Conservation (phyloP, 2,113 vertebrate genomes). For the Trogon melanurus region DNA sequence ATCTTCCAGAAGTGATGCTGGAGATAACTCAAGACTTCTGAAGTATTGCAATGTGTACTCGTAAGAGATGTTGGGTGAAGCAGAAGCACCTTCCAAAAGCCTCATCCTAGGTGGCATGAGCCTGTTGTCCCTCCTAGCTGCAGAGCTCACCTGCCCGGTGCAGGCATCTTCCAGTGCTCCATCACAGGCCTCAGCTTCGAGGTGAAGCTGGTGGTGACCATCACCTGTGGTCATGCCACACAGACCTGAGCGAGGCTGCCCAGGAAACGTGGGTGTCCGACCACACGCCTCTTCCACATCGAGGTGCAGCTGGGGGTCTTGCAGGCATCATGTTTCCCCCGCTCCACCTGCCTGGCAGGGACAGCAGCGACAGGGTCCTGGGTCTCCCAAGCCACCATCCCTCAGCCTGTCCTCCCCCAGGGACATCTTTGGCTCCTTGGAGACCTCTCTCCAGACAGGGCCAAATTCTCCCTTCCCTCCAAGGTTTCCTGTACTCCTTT, state of each 20-base stretch:
- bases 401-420: background rate
- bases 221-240: background rate
- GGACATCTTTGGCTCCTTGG: background rate
- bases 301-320: background rate
- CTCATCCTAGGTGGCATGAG: background rate
- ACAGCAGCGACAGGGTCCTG: background rate
- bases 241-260: background rate
- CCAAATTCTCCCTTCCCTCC: background rate
- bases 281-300: conserved; percentile 29
- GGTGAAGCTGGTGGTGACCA: background rate
- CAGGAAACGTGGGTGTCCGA: background rate
- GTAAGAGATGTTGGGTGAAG: background rate
- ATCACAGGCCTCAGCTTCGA: background rate
- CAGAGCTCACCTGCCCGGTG: background rate
- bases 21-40: background rate
- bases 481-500: background rate
- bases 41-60: fast-evolving
- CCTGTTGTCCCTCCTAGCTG: background rate
- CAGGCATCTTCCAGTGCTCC: conserved; percentile 16
- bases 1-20: fast-evolving
- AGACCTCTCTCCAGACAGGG: background rate
- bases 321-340: background rate
- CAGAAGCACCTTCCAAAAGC: background rate
- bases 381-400: background rate
- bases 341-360: conserved; percentile 41